Percentiles rank a stretch among this genome's conserved stretches.
phyloP scores from a whole-genome alignment of 2,888 invertebrate species.

The Chrysodeixis includens region DNA sequence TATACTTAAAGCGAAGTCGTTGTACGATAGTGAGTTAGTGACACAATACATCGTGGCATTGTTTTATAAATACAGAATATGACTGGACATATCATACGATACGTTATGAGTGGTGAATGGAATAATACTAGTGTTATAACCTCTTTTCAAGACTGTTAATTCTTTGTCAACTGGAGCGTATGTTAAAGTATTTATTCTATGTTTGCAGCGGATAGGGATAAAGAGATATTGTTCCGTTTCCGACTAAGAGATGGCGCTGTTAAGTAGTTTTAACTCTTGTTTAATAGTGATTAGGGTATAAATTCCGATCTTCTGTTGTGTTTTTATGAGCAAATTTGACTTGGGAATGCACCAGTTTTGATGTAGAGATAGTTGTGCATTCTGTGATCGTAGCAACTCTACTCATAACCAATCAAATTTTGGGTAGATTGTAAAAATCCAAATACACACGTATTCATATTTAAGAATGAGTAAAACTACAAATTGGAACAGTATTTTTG shows the following conservation, averaged over 20 bases:
- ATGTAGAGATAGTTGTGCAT: too few relatives aligned
- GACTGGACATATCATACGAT: slow-evolving; percentile 24
- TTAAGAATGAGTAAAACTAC: too few relatives aligned
- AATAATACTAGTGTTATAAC: slow-evolving; percentile 12
- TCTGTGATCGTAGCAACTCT: too few relatives aligned
- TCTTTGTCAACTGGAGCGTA: not conserved
- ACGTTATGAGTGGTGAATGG: not conserved
- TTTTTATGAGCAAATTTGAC: too few relatives aligned
- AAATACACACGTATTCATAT: too few relatives aligned
- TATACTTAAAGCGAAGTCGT: slow-evolving; percentile 55
- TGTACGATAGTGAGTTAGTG: slow-evolving; percentile 69
- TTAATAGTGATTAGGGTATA: too few relatives aligned
- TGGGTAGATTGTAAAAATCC: too few relatives aligned
- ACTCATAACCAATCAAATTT: too few relatives aligned
- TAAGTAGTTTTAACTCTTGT: too few relatives aligned
- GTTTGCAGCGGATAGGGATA: not conserved
- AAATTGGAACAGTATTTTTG: not conserved
- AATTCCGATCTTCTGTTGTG: too few relatives aligned
- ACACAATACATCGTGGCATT: slow-evolving; percentile 24
- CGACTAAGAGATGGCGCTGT: not conserved
- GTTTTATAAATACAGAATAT: slow-evolving; percentile 38
- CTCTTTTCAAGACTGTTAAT: too few relatives aligned
- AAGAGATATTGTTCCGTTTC: not conserved
- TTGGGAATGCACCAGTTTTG: too few relatives aligned
- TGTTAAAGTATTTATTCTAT: not conserved